Base-by-base conservation (phyloP, 2,888 invertebrate species). In the Halictus ligatus region DNA sequence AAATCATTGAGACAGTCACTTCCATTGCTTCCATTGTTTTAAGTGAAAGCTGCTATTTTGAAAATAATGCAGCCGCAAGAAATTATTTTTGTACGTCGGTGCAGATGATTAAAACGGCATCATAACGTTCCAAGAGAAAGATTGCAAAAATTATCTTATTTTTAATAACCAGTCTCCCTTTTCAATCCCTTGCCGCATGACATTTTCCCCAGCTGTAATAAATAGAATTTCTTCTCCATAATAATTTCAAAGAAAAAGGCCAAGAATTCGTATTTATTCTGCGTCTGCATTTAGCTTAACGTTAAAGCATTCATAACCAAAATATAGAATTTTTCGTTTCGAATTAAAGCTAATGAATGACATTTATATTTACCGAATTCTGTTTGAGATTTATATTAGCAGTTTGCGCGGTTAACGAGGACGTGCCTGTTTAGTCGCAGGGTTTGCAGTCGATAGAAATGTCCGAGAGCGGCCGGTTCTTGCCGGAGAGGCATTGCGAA, bases 401-500 rank as follows among this genome's bases (percentile, higher is more conserved):
- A 58, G 12, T n/a, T n/a, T 58, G 5, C n/a, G 12, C n/a, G 58
- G 58, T 58, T n/a, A 58, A 58, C 5, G n/a, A 54, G n/a, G n/a
- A 12, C n/a, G 58, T n/a, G 5, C n/a, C 12, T 12, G 58, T n/a
- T 58, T n/a, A 58, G 58, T 10, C 12, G 58, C n/a, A n/a, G n/a
- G 58, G 58, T 58, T 58, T n/a, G 12, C 29, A 29, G 35, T 64
- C 29, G 18, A 64, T 64, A 25, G n/a, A 46, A 72, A 72, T 48
- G 25, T 15, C 46, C 18, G 13, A n/a, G 58, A n/a, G n/a, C n/a
- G 58, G 12, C 12, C n/a, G 12, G 58, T 35, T 35, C 21, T 21
- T 2, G 46, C n/a, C n/a, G 67, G 48, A 40, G 48, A 50, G 40
- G 29, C 50, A 48, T 48, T 15, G 46, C 13, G 58, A 81, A 83